These are phyloP conservation scores for Austrolebias charrua DNA, from an alignment of 2,797 vertebrate genomes.

Conservation along the genomic window DNA sequence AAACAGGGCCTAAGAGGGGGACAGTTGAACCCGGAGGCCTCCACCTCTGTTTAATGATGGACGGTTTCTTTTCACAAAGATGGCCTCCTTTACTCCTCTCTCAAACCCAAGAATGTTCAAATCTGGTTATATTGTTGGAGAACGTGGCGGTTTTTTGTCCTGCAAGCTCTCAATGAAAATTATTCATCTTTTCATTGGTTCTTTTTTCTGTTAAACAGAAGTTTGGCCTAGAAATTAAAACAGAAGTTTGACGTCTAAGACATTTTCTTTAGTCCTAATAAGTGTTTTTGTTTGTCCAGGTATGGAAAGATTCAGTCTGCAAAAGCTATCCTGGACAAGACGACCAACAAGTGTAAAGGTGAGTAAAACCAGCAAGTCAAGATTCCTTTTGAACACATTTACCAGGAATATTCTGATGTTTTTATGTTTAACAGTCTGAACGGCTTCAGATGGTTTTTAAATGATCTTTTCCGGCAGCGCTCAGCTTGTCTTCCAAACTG, in stretches of 20 bases:
- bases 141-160: background rate
- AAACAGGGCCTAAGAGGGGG: too few species aligned
- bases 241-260: too few species aligned
- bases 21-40: too few species aligned
- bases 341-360: constrained; percentile 99
- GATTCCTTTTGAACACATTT: background rate
- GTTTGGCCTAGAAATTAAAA: too few species aligned
- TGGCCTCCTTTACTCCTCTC: too few species aligned
- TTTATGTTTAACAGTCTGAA: too few species aligned
- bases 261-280: background rate
- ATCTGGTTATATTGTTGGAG: background rate
- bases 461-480: background rate
- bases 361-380: constrained; percentile 45
- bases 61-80: too few species aligned
- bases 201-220: too few species aligned
- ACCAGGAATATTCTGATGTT: background rate
- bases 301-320: constrained; percentile 99
- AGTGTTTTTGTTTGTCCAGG: constrained; percentile 73
- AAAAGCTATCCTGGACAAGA: constrained; percentile 99
- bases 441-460: background rate
- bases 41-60: too few species aligned
- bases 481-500: constrained; percentile 20
- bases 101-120: too few species aligned
- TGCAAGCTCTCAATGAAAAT: too few species aligned
- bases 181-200: too few species aligned